phyloP scores from a whole-genome alignment of 2,113 vertebrate species.

The Oenanthe melanoleuca region DNA sequence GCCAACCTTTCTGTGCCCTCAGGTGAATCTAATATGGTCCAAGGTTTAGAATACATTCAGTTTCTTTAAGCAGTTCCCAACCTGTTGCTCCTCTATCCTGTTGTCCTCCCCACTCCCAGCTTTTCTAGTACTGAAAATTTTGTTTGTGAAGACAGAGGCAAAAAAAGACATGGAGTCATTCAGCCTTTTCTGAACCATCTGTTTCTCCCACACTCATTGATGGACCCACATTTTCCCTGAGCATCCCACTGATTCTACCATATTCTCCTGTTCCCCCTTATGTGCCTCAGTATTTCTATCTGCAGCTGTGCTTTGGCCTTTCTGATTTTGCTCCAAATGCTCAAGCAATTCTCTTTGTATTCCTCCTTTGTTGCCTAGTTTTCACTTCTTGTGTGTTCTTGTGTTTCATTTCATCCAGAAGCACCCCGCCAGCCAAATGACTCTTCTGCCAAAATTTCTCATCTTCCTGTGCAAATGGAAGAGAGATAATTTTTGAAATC shows the following conservation, averaged over 20 bases:
- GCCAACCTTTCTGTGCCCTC: background rate
- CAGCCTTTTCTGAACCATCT: conserved; percentile 33
- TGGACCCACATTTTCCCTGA: background rate
- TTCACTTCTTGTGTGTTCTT: conserved; percentile 35
- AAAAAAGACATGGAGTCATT: background rate
- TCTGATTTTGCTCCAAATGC: conserved; percentile 37
- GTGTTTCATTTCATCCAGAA: conserved; percentile 1
- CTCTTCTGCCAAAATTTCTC: conserved; percentile 13
- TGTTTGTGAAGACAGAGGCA: background rate
- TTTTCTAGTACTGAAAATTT: background rate
- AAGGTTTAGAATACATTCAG: background rate
- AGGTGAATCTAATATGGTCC: background rate
- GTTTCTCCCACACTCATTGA: background rate
- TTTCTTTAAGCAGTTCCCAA: background rate
- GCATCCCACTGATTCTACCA: background rate
- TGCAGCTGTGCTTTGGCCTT: background rate
- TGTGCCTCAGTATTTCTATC: background rate
- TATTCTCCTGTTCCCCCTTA: background rate
- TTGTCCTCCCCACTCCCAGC: background rate
- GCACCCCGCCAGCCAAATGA: background rate
- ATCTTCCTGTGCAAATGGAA: background rate
- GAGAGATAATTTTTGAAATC: background rate
- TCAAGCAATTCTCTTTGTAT: background rate
- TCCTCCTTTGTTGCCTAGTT: conserved; percentile 8
- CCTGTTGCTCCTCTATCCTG: background rate